Evolutionary conservation across 1,140 invertebrate species (phyloP).

Genomic region (Hydropsyche tenuis): DNA sequence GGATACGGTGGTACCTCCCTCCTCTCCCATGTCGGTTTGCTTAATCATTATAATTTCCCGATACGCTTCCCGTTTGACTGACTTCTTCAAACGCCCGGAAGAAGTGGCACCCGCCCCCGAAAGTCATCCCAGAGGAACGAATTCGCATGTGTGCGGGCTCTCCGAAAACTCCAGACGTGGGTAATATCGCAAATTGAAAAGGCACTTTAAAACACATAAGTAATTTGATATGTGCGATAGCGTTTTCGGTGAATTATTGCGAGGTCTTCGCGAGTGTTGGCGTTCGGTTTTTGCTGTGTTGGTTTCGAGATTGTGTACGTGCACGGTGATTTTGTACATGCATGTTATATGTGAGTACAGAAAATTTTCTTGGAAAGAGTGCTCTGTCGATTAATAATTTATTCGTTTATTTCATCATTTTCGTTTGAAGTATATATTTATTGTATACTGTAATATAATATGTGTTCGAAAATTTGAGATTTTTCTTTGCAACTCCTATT

Average conservation of each 20-base stretch:
- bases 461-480: too few species aligned
- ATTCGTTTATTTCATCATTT: too few species aligned
- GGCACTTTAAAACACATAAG: slow-evolving; percentile 49
- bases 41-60: slow-evolving; percentile 49
- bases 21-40: slow-evolving; percentile 22
- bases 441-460: too few species aligned
- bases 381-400: too few species aligned
- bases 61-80: slow-evolving; percentile 46
- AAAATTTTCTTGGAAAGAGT: too few species aligned
- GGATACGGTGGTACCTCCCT: not conserved
- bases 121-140: not conserved
- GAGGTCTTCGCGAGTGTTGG: not conserved
- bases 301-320: too few species aligned
- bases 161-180: not conserved
- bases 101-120: not conserved
- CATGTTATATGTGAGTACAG: too few species aligned
- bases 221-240: slow-evolving; percentile 38
- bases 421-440: too few species aligned
- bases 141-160: not conserved
- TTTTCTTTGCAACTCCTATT: too few species aligned
- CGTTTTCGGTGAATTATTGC: slow-evolving; percentile 31
- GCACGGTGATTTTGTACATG: too few species aligned
- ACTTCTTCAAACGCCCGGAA: slow-evolving; percentile 15
- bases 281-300: too few species aligned
- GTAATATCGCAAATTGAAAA: slow-evolving; percentile 49